Evolutionary conservation across 2,888 invertebrate species (phyloP).

Genomic region (Kryphioiulus occultus): DNA sequence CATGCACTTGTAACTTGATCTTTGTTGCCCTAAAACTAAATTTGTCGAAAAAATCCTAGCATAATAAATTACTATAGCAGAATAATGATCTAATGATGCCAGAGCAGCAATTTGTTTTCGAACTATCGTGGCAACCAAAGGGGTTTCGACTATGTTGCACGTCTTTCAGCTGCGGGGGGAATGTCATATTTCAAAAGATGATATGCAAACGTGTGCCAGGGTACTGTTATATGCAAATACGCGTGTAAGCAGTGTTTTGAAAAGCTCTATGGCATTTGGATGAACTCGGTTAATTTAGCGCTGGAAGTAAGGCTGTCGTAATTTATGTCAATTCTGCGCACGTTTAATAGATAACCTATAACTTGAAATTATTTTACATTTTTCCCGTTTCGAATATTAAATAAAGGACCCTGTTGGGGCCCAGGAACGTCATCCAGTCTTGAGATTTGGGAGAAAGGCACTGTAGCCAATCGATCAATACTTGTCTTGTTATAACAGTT

Average conservation of each 20-base stretch:
- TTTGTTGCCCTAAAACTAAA: background rate
- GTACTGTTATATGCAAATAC: background rate
- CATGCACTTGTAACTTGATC: background rate
- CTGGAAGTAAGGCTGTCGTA: background rate
- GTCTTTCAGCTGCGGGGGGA: background rate
- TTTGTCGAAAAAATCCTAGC: background rate
- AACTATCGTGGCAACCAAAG: background rate
- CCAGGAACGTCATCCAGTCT: background rate
- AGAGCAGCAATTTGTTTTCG: background rate
- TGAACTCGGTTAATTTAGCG: background rate
- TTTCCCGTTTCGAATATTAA: background rate
- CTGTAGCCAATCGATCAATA: no score
- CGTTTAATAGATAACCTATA: background rate
- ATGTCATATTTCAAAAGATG: background rate
- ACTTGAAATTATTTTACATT: background rate
- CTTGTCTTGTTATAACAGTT: no score
- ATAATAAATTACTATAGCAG: background rate
- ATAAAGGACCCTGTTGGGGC: background rate
- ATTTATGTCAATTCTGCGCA: background rate
- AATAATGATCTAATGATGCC: background rate
- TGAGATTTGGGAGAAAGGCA: no score
- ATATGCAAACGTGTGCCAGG: background rate
- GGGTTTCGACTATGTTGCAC: background rate
- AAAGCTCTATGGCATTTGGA: background rate
- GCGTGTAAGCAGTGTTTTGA: background rate